A percentile compares a stretch with the other conserved stretches of the same genome.
Conservation (phyloP, 2,888 invertebrate species). For the Orthonychiurus folsomi region DNA sequence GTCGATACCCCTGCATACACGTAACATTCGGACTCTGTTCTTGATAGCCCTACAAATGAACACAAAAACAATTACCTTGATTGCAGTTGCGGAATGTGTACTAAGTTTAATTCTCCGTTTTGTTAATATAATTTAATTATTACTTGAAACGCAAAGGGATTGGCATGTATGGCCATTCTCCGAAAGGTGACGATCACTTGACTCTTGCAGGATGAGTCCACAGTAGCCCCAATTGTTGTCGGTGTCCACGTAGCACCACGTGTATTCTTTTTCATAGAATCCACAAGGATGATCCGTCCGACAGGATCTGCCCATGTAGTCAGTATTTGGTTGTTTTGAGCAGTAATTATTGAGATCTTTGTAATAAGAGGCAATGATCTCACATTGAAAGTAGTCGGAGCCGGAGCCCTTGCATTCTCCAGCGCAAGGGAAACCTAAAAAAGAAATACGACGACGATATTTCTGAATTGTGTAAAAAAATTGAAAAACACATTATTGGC, state of each 20-base stretch:
- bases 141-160: not conserved
- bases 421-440: too few relatives aligned
- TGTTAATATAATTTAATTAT: not conserved
- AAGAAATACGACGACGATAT: too few relatives aligned
- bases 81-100: not conserved
- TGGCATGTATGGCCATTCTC: not conserved
- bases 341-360: too few relatives aligned
- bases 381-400: too few relatives aligned
- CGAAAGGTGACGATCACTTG: not conserved
- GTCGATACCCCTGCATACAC: not conserved
- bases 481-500: too few relatives aligned
- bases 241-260: not conserved
- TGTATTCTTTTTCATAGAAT: not conserved
- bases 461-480: too few relatives aligned
- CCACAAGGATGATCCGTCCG: not conserved
- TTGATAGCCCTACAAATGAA: too few relatives aligned
- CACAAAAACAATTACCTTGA: too few relatives aligned
- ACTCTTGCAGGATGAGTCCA: not conserved
- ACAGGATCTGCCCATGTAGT: not conserved
- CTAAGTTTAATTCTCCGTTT: not conserved
- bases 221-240: not conserved
- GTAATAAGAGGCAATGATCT: too few relatives aligned
- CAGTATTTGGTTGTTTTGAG: not conserved
- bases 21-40: not conserved
- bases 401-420: too few relatives aligned